Evolutionary conservation across 2,888 invertebrate genomes (phyloP), one percentile per base, ranked within the genome.

Genomic region (Macrophya alboannulata): DNA sequence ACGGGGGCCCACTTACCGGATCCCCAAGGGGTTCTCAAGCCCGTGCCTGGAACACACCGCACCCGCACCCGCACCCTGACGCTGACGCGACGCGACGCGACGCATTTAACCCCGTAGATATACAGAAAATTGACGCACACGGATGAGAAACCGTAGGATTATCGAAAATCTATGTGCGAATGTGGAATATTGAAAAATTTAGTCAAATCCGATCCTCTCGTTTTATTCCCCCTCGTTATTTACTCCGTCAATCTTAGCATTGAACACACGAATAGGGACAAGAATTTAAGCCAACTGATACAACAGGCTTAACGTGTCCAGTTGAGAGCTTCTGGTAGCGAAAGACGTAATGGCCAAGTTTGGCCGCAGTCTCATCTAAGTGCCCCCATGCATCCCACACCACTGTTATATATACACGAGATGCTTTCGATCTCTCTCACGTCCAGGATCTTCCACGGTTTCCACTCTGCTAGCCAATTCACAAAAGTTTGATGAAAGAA

Each of bases 321-420:
- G 77, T 77, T 77, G 77, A 77, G 77, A 77, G n/a, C 88, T 88
- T 86, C 86, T 90, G 90, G 88, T 89, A 89, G 88, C 89, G 88
- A 88, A 89, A 90, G 90, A 90, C 90, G 90, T 91, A 91, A 91
- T 92, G 90, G 91, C 90, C 89, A 92, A 92, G 91, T 92, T 92
- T 90, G 90, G 91, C 90, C 90, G 90, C 88, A 88, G 89, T 89
- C 89, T 88, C 88, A 86, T 90, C 91, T 91, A 91, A 91, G 91
- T 91, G 91, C 90, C 89, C 89, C 86, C 71, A 76, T 68, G 83
- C 65, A 51, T 86, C 84, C 85, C 81, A 31, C 82, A 82, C 88
- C 85, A 55, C 77, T 43, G 51, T 10, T 68, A 68, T 48, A 48
- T 15, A 9, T 48, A 40, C 15, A 10, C 51, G 48, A 21, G 25